Evolutionary conservation across 2,797 vertebrate species (phyloP).

Genomic region (Fringilla coelebs): DNA sequence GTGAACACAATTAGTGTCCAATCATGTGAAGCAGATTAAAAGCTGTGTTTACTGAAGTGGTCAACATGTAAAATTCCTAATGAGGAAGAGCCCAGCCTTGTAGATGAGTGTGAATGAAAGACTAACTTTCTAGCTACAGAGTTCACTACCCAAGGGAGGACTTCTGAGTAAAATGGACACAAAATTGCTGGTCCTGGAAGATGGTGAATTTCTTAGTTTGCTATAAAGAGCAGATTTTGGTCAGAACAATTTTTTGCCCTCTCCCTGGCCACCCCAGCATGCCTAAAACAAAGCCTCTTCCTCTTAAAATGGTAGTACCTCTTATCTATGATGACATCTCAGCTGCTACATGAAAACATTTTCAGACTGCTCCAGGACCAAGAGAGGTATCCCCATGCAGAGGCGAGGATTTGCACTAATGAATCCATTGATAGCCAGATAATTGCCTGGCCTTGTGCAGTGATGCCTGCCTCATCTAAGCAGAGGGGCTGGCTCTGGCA

Average conservation of each 20-base stretch:
- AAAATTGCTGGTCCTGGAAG: not conserved
- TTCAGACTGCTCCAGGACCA: not conserved
- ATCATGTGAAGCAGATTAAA: not conserved
- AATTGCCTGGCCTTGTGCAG: not conserved
- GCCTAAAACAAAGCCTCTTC: not conserved
- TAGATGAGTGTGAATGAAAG: not conserved
- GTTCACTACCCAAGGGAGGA: not conserved
- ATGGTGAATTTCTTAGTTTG: not conserved
- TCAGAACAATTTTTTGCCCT: not conserved
- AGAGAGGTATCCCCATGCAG: rapidly evolving
- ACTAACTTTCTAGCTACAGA: not conserved
- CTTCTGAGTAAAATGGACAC: not conserved
- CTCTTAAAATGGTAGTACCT: not conserved
- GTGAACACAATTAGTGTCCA: not conserved
- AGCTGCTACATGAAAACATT: not conserved
- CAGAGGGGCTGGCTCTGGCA: not conserved
- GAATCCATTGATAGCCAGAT: not conserved
- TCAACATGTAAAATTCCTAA: not conserved
- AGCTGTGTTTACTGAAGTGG: not conserved
- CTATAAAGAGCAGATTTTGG: not conserved
- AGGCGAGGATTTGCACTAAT: not conserved
- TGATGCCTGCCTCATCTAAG: not conserved
- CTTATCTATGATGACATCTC: not conserved
- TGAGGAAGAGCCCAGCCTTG: not conserved
- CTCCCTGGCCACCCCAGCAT: not conserved